Evolutionary conservation across 2,797 vertebrate genomes (phyloP), one percentile per base, ranked within the genome.

Genomic region (Heteromormyrus szaboi): DNA sequence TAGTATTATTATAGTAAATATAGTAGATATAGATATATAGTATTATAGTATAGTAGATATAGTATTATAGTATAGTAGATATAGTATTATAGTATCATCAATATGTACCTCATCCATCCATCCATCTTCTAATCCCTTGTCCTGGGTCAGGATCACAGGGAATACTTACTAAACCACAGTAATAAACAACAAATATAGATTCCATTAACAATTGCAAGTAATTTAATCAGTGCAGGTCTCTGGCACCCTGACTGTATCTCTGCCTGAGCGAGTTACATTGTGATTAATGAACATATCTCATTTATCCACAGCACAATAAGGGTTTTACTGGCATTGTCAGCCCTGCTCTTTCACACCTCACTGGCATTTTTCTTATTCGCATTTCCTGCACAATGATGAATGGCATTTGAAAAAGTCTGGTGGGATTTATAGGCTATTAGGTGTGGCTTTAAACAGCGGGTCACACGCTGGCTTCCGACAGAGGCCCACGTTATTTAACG

Each of bases 101-200:
- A 79, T 79, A 79, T 46, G 19, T n/a, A 41, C 72, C 12, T 41
- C 72, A 79, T 79, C 65, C 29, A 37, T 79, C 65, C 29, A 37
- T 33, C 12, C 29, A 37, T 37, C 65, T 33, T 72, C 65, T 72
- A 37, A 72, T 72, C 65, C 65, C 33, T 14, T 37, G 17, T 37
- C 29, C 65, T 68, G 65, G 65, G 29, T 72, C 65, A 14, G 12
- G 29, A 72, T 72, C 65, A 72, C 65, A 72, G 12, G 11, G 25
- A 68, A 68, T 68, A 33, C 11, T 33, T 68, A 68, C 62, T 33
- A 68, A 33, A 33, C 25, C 37, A 41, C 72, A 17, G 37, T 44
- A 76, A 76, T 76, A 44, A 79, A 76, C 68, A 41, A 76, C 68
- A 76, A 76, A 79, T 79, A n/a, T 79, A 79, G 37, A 79, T n/a